Conservation (phyloP, 1,140 invertebrate genomes). For the Choristoneura fumiferana region DNA sequence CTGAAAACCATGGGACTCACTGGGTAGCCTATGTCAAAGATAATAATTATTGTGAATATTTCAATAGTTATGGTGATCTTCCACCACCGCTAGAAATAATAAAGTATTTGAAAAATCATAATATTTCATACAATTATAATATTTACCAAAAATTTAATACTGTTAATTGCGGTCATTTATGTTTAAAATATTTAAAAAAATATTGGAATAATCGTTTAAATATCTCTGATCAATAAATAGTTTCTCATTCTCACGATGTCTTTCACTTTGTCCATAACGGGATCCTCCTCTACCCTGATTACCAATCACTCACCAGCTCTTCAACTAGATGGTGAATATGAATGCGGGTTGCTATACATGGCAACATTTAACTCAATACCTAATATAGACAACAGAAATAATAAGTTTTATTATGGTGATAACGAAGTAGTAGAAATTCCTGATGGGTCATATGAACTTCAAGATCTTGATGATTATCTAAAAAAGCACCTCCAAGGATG, state of each 20-base stretch:
- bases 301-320: not conserved
- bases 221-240: not conserved
- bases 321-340: constrained; percentile 14
- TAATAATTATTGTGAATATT: constrained; percentile 29
- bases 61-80: constrained; percentile 47
- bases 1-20: constrained; percentile 38
- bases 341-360: constrained; percentile 22
- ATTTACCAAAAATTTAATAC: constrained; percentile 2
- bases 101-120: not conserved
- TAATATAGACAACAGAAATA: constrained; percentile 14
- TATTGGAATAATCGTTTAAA: not conserved
- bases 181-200: constrained; percentile 7
- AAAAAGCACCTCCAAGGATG: constrained; percentile 5
- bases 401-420: constrained; percentile 18
- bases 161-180: constrained; percentile 22
- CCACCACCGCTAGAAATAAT: constrained; percentile 28
- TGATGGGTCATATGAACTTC: not conserved
- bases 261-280: constrained; percentile 17
- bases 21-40: constrained; percentile 49
- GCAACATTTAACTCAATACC: constrained; percentile 21
- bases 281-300: constrained; percentile 13
- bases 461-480: constrained; percentile 14
- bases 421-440: not conserved
- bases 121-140: constrained; percentile 15
- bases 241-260: constrained; percentile 16